These are phyloP conservation scores for Lepilemur septentrionalis DNA, from an alignment of 2,797 vertebrate genomes.

Conservation along the genomic window DNA sequence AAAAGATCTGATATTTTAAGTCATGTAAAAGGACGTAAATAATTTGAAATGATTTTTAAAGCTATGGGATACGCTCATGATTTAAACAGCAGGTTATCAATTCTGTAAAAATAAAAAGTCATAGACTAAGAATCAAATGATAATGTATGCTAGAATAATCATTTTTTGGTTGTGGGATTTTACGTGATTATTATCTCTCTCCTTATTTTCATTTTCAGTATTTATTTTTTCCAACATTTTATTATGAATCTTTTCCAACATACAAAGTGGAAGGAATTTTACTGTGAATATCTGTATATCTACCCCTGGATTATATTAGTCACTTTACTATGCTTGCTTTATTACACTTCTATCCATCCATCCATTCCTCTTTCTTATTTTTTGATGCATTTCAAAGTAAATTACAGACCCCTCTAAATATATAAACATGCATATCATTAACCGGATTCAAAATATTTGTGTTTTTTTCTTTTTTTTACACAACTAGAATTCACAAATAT, in stretches of 20 bases:
- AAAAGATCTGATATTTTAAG: neutral
- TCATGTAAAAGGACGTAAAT: neutral
- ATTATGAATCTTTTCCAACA: neutral
- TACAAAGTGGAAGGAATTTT: neutral
- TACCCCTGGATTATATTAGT: neutral
- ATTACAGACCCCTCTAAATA: neutral
- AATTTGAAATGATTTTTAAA: neutral
- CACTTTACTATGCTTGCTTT: neutral
- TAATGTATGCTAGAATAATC: neutral
- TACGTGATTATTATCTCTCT: neutral
- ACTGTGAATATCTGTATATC: neutral
- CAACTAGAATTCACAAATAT: neutral
- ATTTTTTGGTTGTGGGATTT: neutral
- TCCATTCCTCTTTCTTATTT: neutral
- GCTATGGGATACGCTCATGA: neutral
- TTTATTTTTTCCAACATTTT: neutral
- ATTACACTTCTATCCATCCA: neutral
- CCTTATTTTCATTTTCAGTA: neutral
- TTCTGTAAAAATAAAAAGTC: conserved; percentile 15
- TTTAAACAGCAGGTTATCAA: neutral
- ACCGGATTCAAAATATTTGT: neutral
- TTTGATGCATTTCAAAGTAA: conserved; percentile 3
- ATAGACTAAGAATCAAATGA: neutral
- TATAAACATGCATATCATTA: neutral
- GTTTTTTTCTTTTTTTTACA: neutral